A percentile compares a stretch with the other conserved stretches of the same genome.
These are phyloP conservation scores for Nannoperca australis DNA, from an alignment of 2,797 vertebrate species.

Conservation along the genomic window DNA sequence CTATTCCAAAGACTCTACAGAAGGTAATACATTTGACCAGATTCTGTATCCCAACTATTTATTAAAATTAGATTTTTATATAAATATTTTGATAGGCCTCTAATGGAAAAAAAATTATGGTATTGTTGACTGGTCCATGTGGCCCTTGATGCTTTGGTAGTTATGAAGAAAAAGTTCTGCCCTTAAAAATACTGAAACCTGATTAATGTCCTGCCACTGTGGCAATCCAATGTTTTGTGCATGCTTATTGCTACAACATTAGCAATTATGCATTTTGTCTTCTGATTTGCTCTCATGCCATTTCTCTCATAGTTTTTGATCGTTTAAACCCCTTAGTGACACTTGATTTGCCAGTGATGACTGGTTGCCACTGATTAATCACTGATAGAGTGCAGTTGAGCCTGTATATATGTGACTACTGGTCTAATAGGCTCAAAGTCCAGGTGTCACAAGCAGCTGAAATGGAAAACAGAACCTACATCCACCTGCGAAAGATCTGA, in stretches of 20 bases:
- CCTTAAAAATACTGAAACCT: not conserved
- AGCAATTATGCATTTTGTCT: not conserved
- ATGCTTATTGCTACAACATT: too few species aligned
- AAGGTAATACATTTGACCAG: slow-evolving; percentile 3
- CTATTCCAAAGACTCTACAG: slow-evolving; percentile 1
- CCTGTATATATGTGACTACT: slow-evolving; percentile 41
- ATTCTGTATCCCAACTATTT: slow-evolving; percentile 18
- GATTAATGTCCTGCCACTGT: too few species aligned
- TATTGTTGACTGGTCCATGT: not conserved
- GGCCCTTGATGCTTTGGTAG: not conserved
- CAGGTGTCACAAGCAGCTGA: slow-evolving; percentile 48
- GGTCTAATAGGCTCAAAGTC: slow-evolving; percentile 39
- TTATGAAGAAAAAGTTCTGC: not conserved
- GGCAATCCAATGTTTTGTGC: too few species aligned
- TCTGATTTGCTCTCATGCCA: slow-evolving; percentile 5
- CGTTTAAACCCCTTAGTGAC: slow-evolving; percentile 13
- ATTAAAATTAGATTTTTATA: not conserved
- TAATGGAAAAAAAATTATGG: not conserved
- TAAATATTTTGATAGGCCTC: slow-evolving; percentile 4
- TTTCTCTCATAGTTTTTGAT: slow-evolving; percentile 6
- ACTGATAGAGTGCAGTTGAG: not conserved
- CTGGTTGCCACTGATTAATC: slow-evolving; percentile 19
- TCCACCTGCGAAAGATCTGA: slow-evolving; percentile 12
- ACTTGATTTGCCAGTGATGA: slow-evolving; percentile 31
- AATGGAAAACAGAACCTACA: slow-evolving; percentile 34